phyloP scores from a whole-genome alignment of 2,888 invertebrate genomes.

The Chrysolina haemoptera region DNA sequence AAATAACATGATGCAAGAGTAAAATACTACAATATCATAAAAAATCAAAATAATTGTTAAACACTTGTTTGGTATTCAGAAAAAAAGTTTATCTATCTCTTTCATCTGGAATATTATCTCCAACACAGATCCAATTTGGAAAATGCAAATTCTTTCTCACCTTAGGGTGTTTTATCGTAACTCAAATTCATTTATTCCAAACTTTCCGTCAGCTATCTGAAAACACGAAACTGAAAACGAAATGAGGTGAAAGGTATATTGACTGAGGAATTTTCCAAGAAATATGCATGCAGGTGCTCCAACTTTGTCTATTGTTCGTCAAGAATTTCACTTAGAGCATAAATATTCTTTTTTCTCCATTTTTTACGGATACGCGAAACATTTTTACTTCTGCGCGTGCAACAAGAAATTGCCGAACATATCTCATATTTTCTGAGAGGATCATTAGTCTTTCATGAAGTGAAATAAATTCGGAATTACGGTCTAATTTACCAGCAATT shows the following conservation, averaged over 20 bases:
- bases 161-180: background rate
- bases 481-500: background rate
- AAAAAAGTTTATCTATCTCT: background rate
- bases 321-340: background rate
- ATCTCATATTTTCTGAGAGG: background rate
- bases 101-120: background rate
- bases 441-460: background rate
- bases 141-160: background rate
- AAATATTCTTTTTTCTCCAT: background rate
- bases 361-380: background rate
- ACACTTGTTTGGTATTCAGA: too few relatives aligned
- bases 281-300: background rate
- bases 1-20: too few relatives aligned
- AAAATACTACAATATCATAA: too few relatives aligned
- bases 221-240: background rate
- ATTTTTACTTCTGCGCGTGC: background rate
- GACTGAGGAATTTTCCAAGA: background rate
- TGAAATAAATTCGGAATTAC: background rate
- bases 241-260: background rate
- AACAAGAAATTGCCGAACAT: background rate
- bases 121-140: background rate
- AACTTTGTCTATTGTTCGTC: background rate
- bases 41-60: too few relatives aligned
- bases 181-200: background rate
- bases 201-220: background rate